Base-by-base conservation (phyloP, 2,113 vertebrate genomes). In the Agelaius phoeniceus region DNA sequence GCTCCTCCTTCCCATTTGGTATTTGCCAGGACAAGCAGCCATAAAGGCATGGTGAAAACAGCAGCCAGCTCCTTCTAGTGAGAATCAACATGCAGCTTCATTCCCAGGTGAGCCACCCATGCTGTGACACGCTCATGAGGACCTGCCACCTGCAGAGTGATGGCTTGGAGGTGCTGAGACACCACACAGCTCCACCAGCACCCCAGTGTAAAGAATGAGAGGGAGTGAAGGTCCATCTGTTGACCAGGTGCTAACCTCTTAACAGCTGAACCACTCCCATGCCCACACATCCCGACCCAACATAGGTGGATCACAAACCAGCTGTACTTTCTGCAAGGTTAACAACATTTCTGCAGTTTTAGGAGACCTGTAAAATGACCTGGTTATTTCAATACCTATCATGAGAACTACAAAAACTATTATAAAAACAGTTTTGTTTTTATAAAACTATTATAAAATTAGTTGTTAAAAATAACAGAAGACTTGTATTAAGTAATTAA, bases 121-220 rank as follows among this genome's bases (percentile, higher is more conserved):
- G 11, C 67, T 23, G 22, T 7, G 26, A 58, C 8, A 8, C 1
- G 1, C 58, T 65, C 3, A 1, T 0, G 1, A 20, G 8, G n/a
- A 78, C 18, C 54, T 76, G 41, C 39, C 10, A 15, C 15, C 16
- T 41, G 21, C 1, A 3, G 35, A 18, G 5, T 2, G 26, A 16
- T 15, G 41, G 28, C 33, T 7, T 49, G 27, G 19, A 76, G 39
- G 4, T 31, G 35, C 67, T 28, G 14, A 79, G 71, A 31, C 11
- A 57, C 8, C 35, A 15, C 6, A 7, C 24, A 23, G 66, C 20
- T n/a, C 43, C 71, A 79, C 27, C 21, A 65, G 12, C 1, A 41
- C 1, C 14, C 68, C 33, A 28, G 11, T 7, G 7, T 16, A 17
- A 57, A 67, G 13, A 22, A 7, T 1, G 5, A 65, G 41, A 14